Conservation (phyloP, 2,888 invertebrate genomes). For the Halictus quadricinctus region DNA sequence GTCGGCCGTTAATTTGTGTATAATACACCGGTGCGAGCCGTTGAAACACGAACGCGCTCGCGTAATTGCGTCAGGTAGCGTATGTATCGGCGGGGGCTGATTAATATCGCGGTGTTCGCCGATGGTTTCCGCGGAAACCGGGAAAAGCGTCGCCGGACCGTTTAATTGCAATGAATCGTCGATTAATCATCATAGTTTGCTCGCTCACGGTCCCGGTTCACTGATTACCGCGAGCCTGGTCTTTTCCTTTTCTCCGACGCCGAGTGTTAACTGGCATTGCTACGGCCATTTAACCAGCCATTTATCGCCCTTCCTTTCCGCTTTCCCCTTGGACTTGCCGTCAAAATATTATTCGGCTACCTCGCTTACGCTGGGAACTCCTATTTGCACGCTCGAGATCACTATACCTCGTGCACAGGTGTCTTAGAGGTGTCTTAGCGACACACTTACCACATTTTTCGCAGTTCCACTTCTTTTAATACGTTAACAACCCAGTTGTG, state of each 20-base stretch:
- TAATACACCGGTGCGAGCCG: conserved; percentile 24
- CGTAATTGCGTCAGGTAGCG: conserved; percentile 25
- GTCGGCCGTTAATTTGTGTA: conserved; percentile 47
- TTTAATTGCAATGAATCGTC: conserved; percentile 35
- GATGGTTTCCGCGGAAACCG: conserved; percentile 40
- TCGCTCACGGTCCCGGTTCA: neutral
- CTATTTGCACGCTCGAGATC: neutral
- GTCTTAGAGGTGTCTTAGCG: neutral
- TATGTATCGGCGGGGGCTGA: conserved; percentile 16
- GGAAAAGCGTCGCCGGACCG: conserved; percentile 35
- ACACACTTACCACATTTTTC: neutral
- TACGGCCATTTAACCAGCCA: conserved; percentile 8
- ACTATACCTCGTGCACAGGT: neutral
- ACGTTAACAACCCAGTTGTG: too few relatives aligned
- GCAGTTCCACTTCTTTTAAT: neutral
- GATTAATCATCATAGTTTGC: conserved; percentile 34
- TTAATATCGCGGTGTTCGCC: conserved; percentile 22
- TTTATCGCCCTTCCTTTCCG: conserved; percentile 10
- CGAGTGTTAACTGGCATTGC: neutral
- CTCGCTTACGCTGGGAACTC: neutral
- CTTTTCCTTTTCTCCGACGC: neutral
- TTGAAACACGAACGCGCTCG: neutral
- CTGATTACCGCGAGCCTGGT: neutral
- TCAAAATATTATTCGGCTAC: conserved; percentile 11
- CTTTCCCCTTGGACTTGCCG: neutral